phyloP scores from a whole-genome alignment of 2,797 vertebrate genomes.

The Moxostoma hubbsi region DNA sequence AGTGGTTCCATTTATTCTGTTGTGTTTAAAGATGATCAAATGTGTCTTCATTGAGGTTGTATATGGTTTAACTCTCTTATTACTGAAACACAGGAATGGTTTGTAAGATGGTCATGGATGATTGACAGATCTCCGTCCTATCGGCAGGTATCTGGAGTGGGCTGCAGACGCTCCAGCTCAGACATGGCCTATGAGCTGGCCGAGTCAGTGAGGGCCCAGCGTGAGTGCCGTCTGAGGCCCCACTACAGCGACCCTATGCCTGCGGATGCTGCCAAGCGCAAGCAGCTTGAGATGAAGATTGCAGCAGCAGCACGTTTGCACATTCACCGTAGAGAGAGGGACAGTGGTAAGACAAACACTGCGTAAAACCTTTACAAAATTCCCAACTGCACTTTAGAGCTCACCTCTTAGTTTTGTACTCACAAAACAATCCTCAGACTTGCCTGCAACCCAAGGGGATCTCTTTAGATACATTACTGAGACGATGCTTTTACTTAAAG shows the following conservation, averaged over 20 bases:
- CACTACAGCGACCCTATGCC: conserved; percentile 92
- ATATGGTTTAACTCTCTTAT: background rate
- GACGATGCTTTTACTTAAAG: conserved; percentile 18
- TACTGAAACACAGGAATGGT: background rate
- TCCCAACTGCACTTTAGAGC: background rate
- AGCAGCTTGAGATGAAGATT: conserved; percentile 92
- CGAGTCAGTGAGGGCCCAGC: conserved; percentile 84
- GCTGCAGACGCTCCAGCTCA: conserved; percentile 88
- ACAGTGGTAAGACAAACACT: conserved; percentile 68
- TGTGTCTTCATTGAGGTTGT: conserved; percentile 10
- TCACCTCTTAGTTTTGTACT: conserved; percentile 5
- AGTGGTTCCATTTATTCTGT: conserved; percentile 7
- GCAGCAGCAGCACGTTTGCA: conserved; percentile 84
- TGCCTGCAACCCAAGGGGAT: conserved; percentile 13
- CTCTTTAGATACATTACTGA: conserved; percentile 1
- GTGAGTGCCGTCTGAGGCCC: conserved; percentile 86
- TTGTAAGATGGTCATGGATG: conserved; percentile 26
- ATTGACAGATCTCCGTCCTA: conserved; percentile 60
- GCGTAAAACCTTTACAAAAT: no score
- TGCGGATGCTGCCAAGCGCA: conserved; percentile 86
- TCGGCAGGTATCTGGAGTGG: conserved; percentile 72
- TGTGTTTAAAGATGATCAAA: background rate
- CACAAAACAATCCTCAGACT: background rate
- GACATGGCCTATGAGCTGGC: conserved; percentile 83
- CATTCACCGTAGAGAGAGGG: conserved; percentile 79